Conservation (phyloP, 2,888 invertebrate genomes). For the Drosophila neonasuta region DNA sequence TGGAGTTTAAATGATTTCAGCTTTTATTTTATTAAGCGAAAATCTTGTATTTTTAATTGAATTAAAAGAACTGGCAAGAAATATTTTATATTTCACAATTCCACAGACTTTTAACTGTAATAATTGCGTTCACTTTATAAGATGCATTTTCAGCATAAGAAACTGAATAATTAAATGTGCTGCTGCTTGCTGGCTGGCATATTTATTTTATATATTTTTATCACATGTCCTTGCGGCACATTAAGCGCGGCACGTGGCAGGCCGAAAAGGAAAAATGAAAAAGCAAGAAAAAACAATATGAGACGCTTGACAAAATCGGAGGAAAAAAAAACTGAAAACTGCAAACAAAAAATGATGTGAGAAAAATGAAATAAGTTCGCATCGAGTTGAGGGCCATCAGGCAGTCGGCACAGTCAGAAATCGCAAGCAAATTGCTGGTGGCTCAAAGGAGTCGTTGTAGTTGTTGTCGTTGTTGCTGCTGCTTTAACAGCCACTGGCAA, state of each 20-base stretch:
- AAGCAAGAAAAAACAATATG: conserved; percentile 5
- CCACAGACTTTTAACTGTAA: not conserved
- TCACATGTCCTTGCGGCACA: conserved; percentile 37
- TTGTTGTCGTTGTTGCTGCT: conserved; percentile 19
- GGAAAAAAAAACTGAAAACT: conserved; percentile 7
- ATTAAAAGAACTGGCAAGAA: not conserved
- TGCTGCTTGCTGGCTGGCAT: conserved; percentile 9
- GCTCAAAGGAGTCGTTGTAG: conserved; percentile 22
- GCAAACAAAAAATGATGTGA: conserved; percentile 27
- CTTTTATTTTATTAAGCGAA: not conserved
- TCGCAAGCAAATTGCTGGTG: conserved; percentile 30
- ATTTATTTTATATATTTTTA: conserved; percentile 8
- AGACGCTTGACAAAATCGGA: conserved; percentile 39
- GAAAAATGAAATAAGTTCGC: conserved; percentile 11
- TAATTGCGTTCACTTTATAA: not conserved
- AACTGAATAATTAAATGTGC: conserved; percentile 5
- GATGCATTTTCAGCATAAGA: not conserved
- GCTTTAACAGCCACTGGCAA: conserved; percentile 41
- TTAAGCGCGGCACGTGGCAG: conserved; percentile 31
- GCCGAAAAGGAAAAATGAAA: conserved; percentile 1
- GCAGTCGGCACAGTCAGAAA: conserved; percentile 20
- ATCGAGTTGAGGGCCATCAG: conserved; percentile 16
- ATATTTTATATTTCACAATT: not conserved
- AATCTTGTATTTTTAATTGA: not conserved
- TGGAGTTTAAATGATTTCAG: no score